Percentiles rank a stretch among this genome's conserved stretches.
Conservation (phyloP, 2,888 invertebrate species). For the Eupithecia exiguata region DNA sequence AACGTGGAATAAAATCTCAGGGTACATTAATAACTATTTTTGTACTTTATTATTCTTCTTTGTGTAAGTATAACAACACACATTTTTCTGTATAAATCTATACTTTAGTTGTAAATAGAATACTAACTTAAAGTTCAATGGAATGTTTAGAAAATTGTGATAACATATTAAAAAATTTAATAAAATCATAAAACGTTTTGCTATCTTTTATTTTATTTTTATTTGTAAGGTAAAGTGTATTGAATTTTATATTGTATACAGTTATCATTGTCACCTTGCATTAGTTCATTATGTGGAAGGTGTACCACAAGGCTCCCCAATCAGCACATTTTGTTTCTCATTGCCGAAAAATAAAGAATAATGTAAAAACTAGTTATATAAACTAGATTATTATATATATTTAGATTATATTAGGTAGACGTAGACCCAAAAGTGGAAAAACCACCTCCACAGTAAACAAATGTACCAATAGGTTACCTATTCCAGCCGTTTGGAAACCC, state of each 20-base stretch:
- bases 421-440: neutral
- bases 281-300: neutral
- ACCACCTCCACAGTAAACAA: neutral
- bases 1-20: neutral
- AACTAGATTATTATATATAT: no score
- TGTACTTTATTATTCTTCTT: neutral
- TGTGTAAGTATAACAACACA: neutral
- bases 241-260: neutral
- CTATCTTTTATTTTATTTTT: neutral
- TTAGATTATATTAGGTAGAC: no score
- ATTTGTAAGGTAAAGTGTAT: neutral
- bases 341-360: neutral
- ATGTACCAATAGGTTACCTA: no score
- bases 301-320: neutral
- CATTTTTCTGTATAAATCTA: neutral
- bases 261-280: neutral
- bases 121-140: conserved; percentile 42
- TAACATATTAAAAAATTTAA: conserved; percentile 49
- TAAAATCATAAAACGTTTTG: neutral
- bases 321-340: neutral
- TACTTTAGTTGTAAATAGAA: conserved; percentile 51
- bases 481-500: no score
- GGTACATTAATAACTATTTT: neutral
- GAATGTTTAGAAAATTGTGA: conserved; percentile 49
- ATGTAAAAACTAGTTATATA: no score